These are phyloP conservation scores for Pelosia muscerda DNA, from an alignment of 2,888 invertebrate species.

Conservation along the genomic window DNA sequence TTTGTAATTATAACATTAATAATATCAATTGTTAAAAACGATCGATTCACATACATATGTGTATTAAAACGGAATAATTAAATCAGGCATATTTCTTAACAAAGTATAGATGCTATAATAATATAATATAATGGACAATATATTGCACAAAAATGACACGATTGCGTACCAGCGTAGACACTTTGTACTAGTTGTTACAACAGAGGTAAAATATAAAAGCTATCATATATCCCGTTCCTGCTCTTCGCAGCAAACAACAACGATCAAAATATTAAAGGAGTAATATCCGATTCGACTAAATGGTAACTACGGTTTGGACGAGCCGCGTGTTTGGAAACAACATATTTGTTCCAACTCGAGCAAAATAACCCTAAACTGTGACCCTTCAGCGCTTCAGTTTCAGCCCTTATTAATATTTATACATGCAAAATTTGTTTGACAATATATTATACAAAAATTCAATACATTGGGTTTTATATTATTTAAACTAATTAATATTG, in stretches of 20 bases:
- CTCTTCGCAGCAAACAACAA: conserved; percentile 74
- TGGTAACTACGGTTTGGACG: conserved; percentile 59
- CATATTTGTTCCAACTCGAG: conserved; percentile 26
- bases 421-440: conserved; percentile 16
- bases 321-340: conserved; percentile 59
- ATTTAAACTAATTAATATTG: conserved; percentile 33
- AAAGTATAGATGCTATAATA: conserved; percentile 40
- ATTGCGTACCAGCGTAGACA: conserved; percentile 64
- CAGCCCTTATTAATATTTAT: conserved; percentile 21
- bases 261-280: conserved; percentile 68
- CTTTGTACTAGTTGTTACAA: conserved; percentile 72
- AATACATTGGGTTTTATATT: conserved; percentile 14
- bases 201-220: conserved; percentile 81
- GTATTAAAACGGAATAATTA: conserved; percentile 57
- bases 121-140: conserved; percentile 57
- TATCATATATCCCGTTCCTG: conserved; percentile 70
- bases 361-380: conserved; percentile 27
- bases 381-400: conserved; percentile 18
- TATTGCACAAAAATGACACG: conserved; percentile 58
- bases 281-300: conserved; percentile 66
- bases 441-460: conserved; percentile 21
- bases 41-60: conserved; percentile 58
- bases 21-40: conserved; percentile 70
- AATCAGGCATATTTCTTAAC: conserved; percentile 56
- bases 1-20: conserved; percentile 71